phyloP scores from a whole-genome alignment of 2,113 vertebrate species.

The Ochotona curzoniae region DNA sequence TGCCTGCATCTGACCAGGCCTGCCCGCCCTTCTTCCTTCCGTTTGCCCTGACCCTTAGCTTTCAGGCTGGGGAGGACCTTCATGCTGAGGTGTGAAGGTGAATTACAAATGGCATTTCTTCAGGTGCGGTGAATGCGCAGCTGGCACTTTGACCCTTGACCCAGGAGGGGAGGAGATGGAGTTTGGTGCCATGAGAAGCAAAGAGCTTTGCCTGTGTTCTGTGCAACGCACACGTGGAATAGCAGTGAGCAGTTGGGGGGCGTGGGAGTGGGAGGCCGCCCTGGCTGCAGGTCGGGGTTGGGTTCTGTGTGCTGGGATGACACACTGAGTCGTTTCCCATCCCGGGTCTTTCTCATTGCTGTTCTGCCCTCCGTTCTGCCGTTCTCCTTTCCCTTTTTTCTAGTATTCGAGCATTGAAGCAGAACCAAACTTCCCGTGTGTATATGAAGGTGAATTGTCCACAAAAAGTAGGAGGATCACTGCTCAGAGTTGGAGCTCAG shows the following conservation, averaged over 20 bases:
- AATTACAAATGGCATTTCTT: not conserved
- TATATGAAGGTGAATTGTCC: not conserved
- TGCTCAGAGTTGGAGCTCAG: not conserved
- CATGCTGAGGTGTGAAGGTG: not conserved
- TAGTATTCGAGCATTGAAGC: not conserved
- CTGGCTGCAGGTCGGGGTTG: fast-evolving
- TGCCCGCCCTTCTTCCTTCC: not conserved
- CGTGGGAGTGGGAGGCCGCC: too few species aligned
- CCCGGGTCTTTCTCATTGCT: not conserved
- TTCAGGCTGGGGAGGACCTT: not conserved
- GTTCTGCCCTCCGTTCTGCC: not conserved
- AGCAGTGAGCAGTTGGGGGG: too few species aligned
- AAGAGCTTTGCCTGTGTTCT: not conserved
- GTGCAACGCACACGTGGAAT: not conserved
- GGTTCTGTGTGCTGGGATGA: fast-evolving
- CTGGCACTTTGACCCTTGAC: not conserved
- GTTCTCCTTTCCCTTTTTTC: not conserved
- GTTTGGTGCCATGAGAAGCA: not conserved
- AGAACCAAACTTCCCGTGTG: not conserved
- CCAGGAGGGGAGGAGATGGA: not conserved
- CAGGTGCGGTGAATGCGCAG: too few species aligned
- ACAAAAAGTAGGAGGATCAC: not conserved
- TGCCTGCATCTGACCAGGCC: not conserved
- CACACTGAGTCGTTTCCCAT: not conserved
- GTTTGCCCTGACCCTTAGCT: not conserved